phyloP scores from a whole-genome alignment of 2,888 invertebrate species.

The Trachelus iudaicus region DNA sequence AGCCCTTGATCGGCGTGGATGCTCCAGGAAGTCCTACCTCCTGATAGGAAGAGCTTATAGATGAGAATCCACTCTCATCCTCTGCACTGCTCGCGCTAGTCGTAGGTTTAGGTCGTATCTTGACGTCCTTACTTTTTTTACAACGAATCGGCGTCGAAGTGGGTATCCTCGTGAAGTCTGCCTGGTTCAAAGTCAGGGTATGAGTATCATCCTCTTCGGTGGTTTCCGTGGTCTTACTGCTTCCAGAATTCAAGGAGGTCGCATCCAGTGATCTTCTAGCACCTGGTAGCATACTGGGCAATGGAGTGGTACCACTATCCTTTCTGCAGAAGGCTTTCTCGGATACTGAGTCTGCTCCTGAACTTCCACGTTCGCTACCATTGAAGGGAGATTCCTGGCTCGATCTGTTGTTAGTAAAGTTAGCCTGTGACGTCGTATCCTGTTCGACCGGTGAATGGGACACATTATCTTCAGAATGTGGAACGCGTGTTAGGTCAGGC shows the following conservation, averaged over 20 bases:
- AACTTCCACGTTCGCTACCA: slow-evolving; percentile 37
- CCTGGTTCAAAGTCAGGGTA: not conserved
- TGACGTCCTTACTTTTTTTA: slow-evolving; percentile 25
- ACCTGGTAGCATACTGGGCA: slow-evolving; percentile 36
- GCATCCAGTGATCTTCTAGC: slow-evolving; percentile 54
- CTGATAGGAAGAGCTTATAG: slow-evolving; percentile 86
- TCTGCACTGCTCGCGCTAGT: slow-evolving; percentile 68
- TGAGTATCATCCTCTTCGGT: slow-evolving; percentile 34
- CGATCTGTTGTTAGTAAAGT: slow-evolving; percentile 41
- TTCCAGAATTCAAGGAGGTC: slow-evolving; percentile 51
- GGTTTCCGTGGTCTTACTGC: slow-evolving; percentile 45
- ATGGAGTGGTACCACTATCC: not conserved
- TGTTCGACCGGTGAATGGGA: slow-evolving; percentile 35
- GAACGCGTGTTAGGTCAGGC: slow-evolving; percentile 68
- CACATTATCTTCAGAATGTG: slow-evolving; percentile 31
- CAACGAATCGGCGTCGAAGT: slow-evolving; percentile 42
- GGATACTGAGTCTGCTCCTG: slow-evolving; percentile 28
- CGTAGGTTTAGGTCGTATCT: slow-evolving; percentile 43
- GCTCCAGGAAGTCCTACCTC: slow-evolving; percentile 77
- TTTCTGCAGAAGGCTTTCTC: slow-evolving; percentile 22
- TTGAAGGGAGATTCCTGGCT: slow-evolving; percentile 30
- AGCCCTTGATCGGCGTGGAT: slow-evolving; percentile 51
- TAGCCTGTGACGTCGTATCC: slow-evolving; percentile 11
- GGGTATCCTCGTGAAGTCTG: slow-evolving; percentile 8
- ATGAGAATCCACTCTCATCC: slow-evolving; percentile 88